Percentiles rank a stretch among this genome's conserved stretches.
phyloP scores from a whole-genome alignment of 2,113 vertebrate species.

The Pagrus major region DNA sequence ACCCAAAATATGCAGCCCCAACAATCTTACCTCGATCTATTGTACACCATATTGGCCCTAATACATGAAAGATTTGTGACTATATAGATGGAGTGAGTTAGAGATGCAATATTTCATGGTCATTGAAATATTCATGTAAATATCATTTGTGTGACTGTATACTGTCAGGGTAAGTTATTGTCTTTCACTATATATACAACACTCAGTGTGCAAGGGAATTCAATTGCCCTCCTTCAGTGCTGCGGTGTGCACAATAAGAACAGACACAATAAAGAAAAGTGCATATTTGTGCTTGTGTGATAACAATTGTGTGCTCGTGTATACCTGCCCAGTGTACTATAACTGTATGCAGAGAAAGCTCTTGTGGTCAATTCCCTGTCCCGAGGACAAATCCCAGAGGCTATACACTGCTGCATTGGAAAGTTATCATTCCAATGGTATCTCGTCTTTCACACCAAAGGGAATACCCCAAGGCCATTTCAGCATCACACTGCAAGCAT shows the following conservation, averaged over 20 bases:
- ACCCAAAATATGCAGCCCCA: too few relatives aligned
- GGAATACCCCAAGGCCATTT: conserved; percentile 62
- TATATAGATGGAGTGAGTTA: neutral
- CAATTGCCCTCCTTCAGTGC: neutral
- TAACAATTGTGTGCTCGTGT: neutral
- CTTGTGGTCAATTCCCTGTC: conserved; percentile 18
- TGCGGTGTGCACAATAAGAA: neutral
- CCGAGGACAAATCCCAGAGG: conserved; percentile 31
- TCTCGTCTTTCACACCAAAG: conserved; percentile 52
- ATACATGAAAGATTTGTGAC: neutral
- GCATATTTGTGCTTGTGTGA: neutral
- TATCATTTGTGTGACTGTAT: neutral
- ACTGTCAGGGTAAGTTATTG: neutral
- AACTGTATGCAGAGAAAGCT: conserved; percentile 3
- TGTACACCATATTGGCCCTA: neutral
- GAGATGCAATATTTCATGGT: neutral
- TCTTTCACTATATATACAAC: neutral
- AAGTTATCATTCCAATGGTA: conserved; percentile 36
- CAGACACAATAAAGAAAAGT: neutral
- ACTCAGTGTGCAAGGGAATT: neutral
- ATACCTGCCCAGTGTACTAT: neutral
- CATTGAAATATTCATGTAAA: neutral
- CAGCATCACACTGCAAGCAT: conserved; percentile 46
- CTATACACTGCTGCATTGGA: neutral
- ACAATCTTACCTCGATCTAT: too few relatives aligned